These are phyloP conservation scores for Dendroctonus ponderosae DNA, from an alignment of 1,140 invertebrate species.

Conservation along the genomic window DNA sequence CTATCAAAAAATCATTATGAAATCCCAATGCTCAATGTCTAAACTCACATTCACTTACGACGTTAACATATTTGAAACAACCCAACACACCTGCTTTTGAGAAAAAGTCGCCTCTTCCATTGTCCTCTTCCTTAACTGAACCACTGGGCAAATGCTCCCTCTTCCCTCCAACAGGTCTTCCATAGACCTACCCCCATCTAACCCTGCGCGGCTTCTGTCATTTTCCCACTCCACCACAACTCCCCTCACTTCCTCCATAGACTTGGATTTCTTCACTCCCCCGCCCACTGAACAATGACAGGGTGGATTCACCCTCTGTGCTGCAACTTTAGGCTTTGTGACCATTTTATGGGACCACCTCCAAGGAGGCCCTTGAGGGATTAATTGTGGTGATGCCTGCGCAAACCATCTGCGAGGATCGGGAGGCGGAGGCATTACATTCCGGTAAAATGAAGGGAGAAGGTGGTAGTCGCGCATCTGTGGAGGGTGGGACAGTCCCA, in stretches of 20 bases:
- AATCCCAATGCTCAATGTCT: too few relatives aligned
- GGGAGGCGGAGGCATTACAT: constrained; percentile 60
- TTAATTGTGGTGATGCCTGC: constrained; percentile 21
- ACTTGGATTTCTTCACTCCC: constrained; percentile 53
- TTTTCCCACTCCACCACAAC: constrained; percentile 61
- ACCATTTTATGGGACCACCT: constrained; percentile 9
- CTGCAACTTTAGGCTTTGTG: background rate
- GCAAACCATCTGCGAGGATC: constrained; percentile 54
- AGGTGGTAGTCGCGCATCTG: constrained; percentile 64
- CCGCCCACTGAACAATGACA: constrained; percentile 54
- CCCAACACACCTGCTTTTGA: too few relatives aligned
- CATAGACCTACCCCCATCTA: constrained; percentile 59
- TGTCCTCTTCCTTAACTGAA: too few relatives aligned
- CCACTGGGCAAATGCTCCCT: too few relatives aligned
- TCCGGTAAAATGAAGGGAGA: constrained; percentile 65
- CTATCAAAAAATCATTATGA: too few relatives aligned
- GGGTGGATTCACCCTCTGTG: constrained; percentile 40
- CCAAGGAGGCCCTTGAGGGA: constrained; percentile 39
- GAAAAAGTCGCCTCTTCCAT: too few relatives aligned
- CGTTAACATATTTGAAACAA: too few relatives aligned
- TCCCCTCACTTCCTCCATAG: constrained; percentile 67
- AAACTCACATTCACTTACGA: too few relatives aligned
- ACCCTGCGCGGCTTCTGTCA: constrained; percentile 41
- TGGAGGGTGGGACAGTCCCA: constrained; percentile 57
- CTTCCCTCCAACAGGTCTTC: constrained; percentile 60